A percentile compares a stretch with the other conserved stretches of the same genome.
Evolutionary conservation across 2,888 invertebrate species (phyloP).

Genomic region (Meiosimyza decipiens): DNA sequence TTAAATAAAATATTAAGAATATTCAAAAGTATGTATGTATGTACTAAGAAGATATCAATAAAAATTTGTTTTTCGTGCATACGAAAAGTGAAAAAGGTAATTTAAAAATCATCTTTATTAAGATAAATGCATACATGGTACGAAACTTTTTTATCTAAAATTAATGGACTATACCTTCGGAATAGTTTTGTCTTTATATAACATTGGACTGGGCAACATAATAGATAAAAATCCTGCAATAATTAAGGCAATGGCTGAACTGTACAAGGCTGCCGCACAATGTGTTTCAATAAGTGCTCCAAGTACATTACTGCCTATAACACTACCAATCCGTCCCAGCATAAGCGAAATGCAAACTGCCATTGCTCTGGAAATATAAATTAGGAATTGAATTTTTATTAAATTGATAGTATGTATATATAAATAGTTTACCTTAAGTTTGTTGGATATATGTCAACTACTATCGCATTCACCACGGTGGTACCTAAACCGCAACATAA

Average conservation of each 20-base stretch:
- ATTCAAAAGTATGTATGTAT: too few species aligned
- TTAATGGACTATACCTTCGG: too few species aligned
- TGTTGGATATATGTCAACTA: slow-evolving; percentile 60
- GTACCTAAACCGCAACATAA: slow-evolving; percentile 52
- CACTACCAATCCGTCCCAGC: slow-evolving; percentile 51
- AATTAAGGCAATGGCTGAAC: slow-evolving; percentile 42
- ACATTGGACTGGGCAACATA: slow-evolving; percentile 41
- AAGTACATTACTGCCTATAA: slow-evolving; percentile 48
- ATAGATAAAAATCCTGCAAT: slow-evolving; percentile 44
- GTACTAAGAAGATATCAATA: too few species aligned
- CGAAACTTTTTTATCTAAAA: too few species aligned
- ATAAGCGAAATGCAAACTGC: slow-evolving; percentile 53
- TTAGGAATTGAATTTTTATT: slow-evolving; percentile 8
- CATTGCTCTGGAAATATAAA: slow-evolving; percentile 48
- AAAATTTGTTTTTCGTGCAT: too few species aligned
- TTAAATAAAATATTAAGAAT: too few species aligned
- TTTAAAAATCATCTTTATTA: too few species aligned
- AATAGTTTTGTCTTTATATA: too few species aligned
- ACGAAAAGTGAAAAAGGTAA: too few species aligned
- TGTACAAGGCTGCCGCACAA: slow-evolving; percentile 45
- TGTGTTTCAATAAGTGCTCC: slow-evolving; percentile 50
- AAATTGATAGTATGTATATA: not conserved
- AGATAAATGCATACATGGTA: too few species aligned
- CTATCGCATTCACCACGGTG: slow-evolving; percentile 56
- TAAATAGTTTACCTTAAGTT: slow-evolving; percentile 53